Evolutionary conservation across 2,888 invertebrate genomes (phyloP).

Genomic region (Dromius quadrimaculatus): DNA sequence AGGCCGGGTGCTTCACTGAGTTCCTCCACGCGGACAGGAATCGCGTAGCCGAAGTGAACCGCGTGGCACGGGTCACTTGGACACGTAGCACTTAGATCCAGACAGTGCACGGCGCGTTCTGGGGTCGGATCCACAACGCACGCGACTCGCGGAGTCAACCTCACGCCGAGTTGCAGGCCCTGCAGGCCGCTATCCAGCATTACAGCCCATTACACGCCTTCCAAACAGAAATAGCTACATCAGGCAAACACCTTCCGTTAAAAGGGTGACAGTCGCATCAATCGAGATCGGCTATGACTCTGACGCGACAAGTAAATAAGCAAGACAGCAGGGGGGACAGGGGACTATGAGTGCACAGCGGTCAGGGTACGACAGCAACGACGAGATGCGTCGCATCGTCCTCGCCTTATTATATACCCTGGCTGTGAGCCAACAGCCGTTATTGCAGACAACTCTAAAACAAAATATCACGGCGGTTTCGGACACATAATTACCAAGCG

Average conservation of each 20-base stretch:
- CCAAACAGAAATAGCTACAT: slow-evolving; percentile 15
- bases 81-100: slow-evolving; percentile 30
- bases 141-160: slow-evolving; percentile 38
- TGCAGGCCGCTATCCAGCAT: slow-evolving; percentile 49
- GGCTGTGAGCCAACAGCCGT: slow-evolving; percentile 43
- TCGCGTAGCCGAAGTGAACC: slow-evolving; percentile 41
- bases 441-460: slow-evolving; percentile 44
- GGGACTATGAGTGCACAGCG: slow-evolving; percentile 22
- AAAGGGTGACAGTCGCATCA: slow-evolving; percentile 5
- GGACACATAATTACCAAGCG: slow-evolving; percentile 37
- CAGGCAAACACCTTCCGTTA: slow-evolving; percentile 20
- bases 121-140: slow-evolving; percentile 39
- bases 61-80: slow-evolving; percentile 31
- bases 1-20: slow-evolving; percentile 34
- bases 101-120: slow-evolving; percentile 36
- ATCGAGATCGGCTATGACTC: slow-evolving; percentile 6
- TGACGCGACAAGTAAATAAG: slow-evolving; percentile 15
- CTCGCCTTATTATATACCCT: slow-evolving; percentile 45
- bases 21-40: slow-evolving; percentile 34
- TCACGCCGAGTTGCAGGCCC: slow-evolving; percentile 43
- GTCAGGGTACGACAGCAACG: slow-evolving; percentile 35
- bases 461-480: slow-evolving; percentile 37
- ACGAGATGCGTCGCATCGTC: slow-evolving; percentile 32
- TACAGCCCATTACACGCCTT: slow-evolving; percentile 50
- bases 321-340: background rate